Evolutionary conservation across 2,888 invertebrate genomes (phyloP).

Genomic region (Bedellia somnulentella): DNA sequence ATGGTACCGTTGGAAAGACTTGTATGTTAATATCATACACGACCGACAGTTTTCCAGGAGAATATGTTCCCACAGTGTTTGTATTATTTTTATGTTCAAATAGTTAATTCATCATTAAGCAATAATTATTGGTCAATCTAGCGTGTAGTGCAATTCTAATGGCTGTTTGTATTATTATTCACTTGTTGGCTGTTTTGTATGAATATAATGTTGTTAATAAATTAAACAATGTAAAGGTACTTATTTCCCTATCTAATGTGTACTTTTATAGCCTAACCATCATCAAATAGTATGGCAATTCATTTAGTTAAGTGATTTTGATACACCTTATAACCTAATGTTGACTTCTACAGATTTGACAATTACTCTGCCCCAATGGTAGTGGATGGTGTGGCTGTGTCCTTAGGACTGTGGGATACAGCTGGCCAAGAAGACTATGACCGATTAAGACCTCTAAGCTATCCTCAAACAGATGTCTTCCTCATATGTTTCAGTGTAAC

Average conservation of each 20-base stretch:
- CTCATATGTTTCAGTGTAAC: conserved; percentile 99
- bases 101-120: too few relatives aligned
- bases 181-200: too few relatives aligned
- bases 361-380: conserved; percentile 99
- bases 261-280: too few relatives aligned
- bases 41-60: conserved; percentile 90
- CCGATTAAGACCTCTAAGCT: conserved; percentile 91
- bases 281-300: too few relatives aligned
- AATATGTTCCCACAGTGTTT: conserved; percentile 95
- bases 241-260: too few relatives aligned
- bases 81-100: conserved; percentile 26
- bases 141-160: too few relatives aligned
- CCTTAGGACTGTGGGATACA: conserved; percentile 96
- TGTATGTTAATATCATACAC: conserved; percentile 94
- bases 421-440: conserved; percentile 98
- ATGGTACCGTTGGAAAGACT: conserved; percentile 92
- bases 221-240: too few relatives aligned
- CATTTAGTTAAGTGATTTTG: too few relatives aligned
- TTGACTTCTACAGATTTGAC: conserved; percentile 87
- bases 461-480: conserved; percentile 99
- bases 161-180: too few relatives aligned
- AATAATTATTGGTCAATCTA: too few relatives aligned
- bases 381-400: conserved; percentile 96
- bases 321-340: too few relatives aligned
- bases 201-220: too few relatives aligned